Evolutionary conservation across 2,113 vertebrate genomes (phyloP), one percentile per base, ranked within the genome.

Genomic region (Hucho hucho): DNA sequence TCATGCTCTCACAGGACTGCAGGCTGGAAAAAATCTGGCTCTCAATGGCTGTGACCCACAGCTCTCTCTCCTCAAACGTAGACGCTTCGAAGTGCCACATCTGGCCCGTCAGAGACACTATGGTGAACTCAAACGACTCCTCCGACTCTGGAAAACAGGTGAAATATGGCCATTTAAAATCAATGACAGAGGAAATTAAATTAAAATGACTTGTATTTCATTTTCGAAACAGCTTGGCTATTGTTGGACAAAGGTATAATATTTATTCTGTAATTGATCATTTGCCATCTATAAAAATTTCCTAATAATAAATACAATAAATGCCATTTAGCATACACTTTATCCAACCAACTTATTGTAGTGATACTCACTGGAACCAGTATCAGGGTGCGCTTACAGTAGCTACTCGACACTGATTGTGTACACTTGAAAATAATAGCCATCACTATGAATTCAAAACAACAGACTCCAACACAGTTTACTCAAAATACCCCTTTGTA

Each of bases 51-150:
- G 97, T 95, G 0, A 99, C 98, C 98, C 98, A 99, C 0, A 98
- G 93, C 64, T 99, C 98, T 43, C 98, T 89, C 84, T 99, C 98
- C 78, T 99, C 98, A 0, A 90, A 96, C 0, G 95, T 95, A 0
- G 97, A 97, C 0, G 96, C 98, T 75, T 99, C 98, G 0, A 99
- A 99, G 82, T 98, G 97, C 98, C 98, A 99, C 0, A 95, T 98
- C 91, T 99, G 97, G 16, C 98, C 96, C 1, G 96, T 99, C 84
- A 99, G 84, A 0, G 97, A 99, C 83, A 99, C 98, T 0, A 99
- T 95, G 79, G 97, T 82, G 75, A 99, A 99, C 92, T 99, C 98
- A 0, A 97, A 99, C 0, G 96, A 95, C 80, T 99, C 98, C n/a
- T 98, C 98, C 71, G 94, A 94, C 64, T 99, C 98, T 99, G 93